Evolutionary conservation across 1,140 invertebrate species (phyloP), one percentile per base, ranked within the genome.

Genomic region (Zaprionus camerounensis): DNA sequence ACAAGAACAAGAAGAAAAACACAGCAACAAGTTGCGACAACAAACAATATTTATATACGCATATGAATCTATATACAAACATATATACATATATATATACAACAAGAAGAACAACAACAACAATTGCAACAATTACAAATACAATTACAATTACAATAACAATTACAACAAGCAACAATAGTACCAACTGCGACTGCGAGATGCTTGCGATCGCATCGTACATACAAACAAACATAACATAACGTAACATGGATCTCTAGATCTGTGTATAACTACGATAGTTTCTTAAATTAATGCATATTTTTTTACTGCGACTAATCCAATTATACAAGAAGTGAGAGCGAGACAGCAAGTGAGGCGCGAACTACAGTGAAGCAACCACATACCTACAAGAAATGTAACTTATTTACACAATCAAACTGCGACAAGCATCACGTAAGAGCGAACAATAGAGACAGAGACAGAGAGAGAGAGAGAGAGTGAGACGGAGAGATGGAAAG

Each of bases 31-130:
- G 26, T 31, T 49, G 41, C 41, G 51, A 38, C 59, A 77, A 73
- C 77, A 86, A 81, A 80, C 81, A 77, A 84, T 83, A 83, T 83
- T 80, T 80, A 84, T 80, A 84, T 84, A 83, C 81, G 57, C 63
- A 82, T 71, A 63, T 17, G 41, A 41, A 26, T 63, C 44, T 56
- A 49, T 56, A 67, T 67, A 67, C 46, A 57, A 76, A 71, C 80
- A 80, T 67, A 71, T 58, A 76, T 66, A 72, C 79, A 64, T 71
- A 76, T 59, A 59, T 82, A 68, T 53, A 71, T 65, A 69, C 24
- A 44, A 79, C 73, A 79, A 72, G 70, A 79, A 64, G 44, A 68
- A 71, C 36, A 77, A 41, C 36, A 76, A 66, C 59, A 58, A 72
- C 62, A 68, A 78, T 22, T 28, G 64, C 46, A 75, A 75, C 56